phyloP scores from a whole-genome alignment of 2,113 vertebrate species.

The Larimichthys polyactis region DNA sequence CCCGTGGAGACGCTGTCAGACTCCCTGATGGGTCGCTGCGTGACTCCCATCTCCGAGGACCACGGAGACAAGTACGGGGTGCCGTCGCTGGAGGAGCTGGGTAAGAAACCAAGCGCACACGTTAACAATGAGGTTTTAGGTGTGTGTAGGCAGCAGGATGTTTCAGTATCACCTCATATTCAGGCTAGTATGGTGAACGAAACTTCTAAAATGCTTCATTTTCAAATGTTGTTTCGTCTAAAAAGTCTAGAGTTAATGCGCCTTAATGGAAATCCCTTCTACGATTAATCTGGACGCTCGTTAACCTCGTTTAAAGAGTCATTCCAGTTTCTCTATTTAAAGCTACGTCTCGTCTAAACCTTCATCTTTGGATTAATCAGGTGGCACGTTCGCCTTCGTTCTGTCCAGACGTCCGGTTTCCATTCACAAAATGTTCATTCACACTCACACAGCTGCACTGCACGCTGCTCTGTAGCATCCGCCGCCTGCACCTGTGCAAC shows the following conservation, averaged over 20 bases:
- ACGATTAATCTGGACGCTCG: not conserved
- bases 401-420: conserved; percentile 31
- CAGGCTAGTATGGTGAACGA: not conserved
- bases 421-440: conserved; percentile 41
- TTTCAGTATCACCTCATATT: too few species aligned
- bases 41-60: conserved; percentile 83
- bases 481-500: conserved; percentile 14
- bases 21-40: conserved; percentile 78
- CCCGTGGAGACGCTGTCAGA: conserved; percentile 80
- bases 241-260: too few species aligned
- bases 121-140: not conserved
- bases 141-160: not conserved
- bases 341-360: conserved; percentile 2
- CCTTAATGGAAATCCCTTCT: not conserved
- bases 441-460: not conserved
- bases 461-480: not conserved
- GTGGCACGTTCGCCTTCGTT: not conserved
- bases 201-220: not conserved
- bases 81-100: conserved; percentile 85
- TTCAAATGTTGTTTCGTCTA: too few species aligned
- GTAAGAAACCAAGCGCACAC: conserved; percentile 64
- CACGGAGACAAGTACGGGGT: conserved; percentile 85
- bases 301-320: not conserved
- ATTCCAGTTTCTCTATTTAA: conserved; percentile 13
- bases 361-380: conserved; percentile 30